These are phyloP conservation scores for Frankliniella intonsa DNA, from an alignment of 2,888 invertebrate genomes.

Conservation along the genomic window DNA sequence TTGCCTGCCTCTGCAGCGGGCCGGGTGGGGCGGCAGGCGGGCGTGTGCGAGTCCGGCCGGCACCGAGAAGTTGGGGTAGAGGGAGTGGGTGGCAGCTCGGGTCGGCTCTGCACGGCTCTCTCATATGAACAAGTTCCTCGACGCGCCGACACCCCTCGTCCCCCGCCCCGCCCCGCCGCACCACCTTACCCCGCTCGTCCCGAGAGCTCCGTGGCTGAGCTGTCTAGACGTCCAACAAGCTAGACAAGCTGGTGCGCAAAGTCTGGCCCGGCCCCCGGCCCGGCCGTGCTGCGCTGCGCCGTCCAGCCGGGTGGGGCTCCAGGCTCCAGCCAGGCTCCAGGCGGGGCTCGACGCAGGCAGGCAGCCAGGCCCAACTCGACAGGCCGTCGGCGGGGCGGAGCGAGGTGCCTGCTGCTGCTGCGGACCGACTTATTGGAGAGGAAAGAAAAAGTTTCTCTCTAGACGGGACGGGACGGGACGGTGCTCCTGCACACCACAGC, in stretches of 20 bases:
- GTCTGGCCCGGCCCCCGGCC: neutral
- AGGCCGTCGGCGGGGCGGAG: neutral
- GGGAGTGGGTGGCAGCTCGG: too few species aligned
- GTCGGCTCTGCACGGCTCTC: neutral
- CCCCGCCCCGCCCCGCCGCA: neutral
- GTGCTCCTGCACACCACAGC: too few species aligned
- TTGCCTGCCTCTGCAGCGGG: too few species aligned
- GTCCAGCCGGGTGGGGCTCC: too few species aligned
- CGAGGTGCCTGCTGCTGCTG: too few species aligned
- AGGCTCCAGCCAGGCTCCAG: too few species aligned
- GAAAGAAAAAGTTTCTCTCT: too few species aligned
- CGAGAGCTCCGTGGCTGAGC: neutral
- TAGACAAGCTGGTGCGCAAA: constrained; percentile 22
- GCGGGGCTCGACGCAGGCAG: too few species aligned
- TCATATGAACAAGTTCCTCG: neutral
- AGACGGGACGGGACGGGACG: too few species aligned
- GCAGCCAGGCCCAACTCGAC: neutral
- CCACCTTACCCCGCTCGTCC: neutral
- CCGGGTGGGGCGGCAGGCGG: neutral
- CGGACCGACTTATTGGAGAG: too few species aligned
- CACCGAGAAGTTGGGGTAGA: neutral
- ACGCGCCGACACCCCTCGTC: neutral
- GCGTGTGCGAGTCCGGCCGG: neutral
- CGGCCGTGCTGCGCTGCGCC: neutral
- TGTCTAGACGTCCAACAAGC: constrained; percentile 24